phyloP scores from a whole-genome alignment of 1,140 invertebrate genomes.

The Macrobrachium nipponense region DNA sequence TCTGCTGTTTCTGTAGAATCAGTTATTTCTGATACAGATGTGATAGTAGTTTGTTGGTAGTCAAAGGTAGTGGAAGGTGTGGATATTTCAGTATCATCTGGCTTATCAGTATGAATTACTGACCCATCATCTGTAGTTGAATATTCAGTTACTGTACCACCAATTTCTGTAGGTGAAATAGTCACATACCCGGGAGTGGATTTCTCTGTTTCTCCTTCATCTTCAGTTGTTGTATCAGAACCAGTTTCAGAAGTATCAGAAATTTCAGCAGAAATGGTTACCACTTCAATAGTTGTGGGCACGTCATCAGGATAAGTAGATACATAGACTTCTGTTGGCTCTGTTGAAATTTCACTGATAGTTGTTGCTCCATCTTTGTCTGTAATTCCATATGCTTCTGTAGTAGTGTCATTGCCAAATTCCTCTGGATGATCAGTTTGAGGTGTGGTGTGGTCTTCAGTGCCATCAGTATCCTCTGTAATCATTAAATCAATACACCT shows the following conservation, averaged over 20 bases:
- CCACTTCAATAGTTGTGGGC: conserved; percentile 1
- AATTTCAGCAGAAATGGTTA: neutral
- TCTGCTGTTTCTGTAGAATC: too few relatives aligned
- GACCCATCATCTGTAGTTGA: neutral
- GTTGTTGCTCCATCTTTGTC: too few relatives aligned
- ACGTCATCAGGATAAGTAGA: conserved; percentile 6
- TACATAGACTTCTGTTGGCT: neutral
- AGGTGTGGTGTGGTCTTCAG: too few relatives aligned
- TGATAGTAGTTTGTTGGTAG: too few relatives aligned
- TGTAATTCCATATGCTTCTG: too few relatives aligned
- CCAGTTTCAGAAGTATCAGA: neutral
- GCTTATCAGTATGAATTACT: neutral
- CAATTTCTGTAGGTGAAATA: neutral
- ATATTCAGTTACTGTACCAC: neutral
- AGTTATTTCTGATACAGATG: too few relatives aligned
- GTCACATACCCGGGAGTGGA: neutral
- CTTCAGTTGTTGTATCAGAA: conserved; percentile 17
- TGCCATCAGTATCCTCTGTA: too few relatives aligned
- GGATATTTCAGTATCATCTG: neutral
- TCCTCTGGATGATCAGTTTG: too few relatives aligned
- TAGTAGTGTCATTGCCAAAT: too few relatives aligned
- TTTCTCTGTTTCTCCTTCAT: neutral
- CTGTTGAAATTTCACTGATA: too few relatives aligned
- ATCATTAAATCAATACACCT: too few relatives aligned
- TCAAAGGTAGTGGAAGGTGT: neutral